Percentiles rank a stretch among this genome's conserved stretches.
Evolutionary conservation across 2,888 invertebrate species (phyloP).

Genomic region (Hedya salicella): DNA sequence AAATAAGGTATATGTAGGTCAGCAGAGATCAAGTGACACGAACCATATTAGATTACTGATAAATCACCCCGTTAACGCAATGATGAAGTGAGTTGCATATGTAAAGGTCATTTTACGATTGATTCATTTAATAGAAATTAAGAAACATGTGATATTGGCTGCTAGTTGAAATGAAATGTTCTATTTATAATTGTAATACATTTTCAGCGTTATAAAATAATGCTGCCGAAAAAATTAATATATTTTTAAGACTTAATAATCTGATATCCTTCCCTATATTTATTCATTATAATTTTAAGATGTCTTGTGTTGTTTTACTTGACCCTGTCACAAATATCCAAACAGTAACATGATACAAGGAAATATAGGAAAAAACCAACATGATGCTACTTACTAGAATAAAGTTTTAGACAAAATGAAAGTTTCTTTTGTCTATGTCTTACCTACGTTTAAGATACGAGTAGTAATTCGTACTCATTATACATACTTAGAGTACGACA

Average conservation of each 20-base stretch:
- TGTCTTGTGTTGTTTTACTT: slow-evolving; percentile 6
- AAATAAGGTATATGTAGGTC: slow-evolving; percentile 18
- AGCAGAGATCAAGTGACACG: slow-evolving; percentile 31
- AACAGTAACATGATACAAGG: too few species aligned
- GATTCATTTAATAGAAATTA: slow-evolving; percentile 31
- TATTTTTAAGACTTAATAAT: slow-evolving; percentile 9
- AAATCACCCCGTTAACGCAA: background rate
- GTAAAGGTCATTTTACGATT: slow-evolving; percentile 17
- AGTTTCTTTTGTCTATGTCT: background rate
- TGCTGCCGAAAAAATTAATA: slow-evolving; percentile 16
- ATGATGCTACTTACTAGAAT: too few species aligned
- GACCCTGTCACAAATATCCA: background rate
- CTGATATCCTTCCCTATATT: background rate
- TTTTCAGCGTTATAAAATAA: slow-evolving; percentile 34
- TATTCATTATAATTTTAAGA: slow-evolving; percentile 13
- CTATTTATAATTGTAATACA: slow-evolving; percentile 26
- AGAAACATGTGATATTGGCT: slow-evolving; percentile 42
- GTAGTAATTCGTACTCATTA: too few species aligned
- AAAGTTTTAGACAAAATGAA: background rate
- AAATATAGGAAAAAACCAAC: too few species aligned
- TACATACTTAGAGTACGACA: too few species aligned
- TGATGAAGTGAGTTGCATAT: background rate
- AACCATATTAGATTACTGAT: slow-evolving; percentile 29
- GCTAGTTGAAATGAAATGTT: slow-evolving; percentile 31
- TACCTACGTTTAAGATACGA: too few species aligned